Conservation (phyloP, 2,888 invertebrate species). For the Torymus auratus region DNA sequence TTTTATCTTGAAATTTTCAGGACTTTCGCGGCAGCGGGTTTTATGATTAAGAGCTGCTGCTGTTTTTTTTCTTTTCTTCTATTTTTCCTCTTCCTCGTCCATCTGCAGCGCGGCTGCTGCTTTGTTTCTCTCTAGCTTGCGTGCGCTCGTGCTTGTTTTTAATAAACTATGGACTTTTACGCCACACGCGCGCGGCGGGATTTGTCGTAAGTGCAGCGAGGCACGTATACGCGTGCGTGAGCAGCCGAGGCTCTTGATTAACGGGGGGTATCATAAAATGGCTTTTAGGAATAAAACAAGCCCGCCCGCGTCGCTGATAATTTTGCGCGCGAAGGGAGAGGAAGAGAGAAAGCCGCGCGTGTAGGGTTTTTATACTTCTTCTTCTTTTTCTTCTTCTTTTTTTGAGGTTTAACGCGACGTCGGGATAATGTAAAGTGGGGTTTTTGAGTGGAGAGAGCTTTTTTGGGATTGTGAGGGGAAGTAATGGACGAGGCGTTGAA, state of each 20-base stretch:
- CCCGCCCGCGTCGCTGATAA: background rate
- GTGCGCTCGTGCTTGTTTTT: conserved; percentile 36
- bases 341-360: too few species aligned
- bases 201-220: conserved; percentile 40
- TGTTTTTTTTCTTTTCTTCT: background rate
- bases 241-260: conserved; percentile 22
- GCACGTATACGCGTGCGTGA: background rate
- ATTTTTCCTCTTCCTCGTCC: background rate
- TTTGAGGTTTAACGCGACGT: too few species aligned
- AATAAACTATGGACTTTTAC: conserved; percentile 45
- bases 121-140: background rate
- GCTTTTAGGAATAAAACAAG: conserved; percentile 36
- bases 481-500: too few species aligned
- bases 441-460: too few species aligned
- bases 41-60: conserved; percentile 35
- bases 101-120: background rate
- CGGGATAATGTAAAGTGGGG: too few species aligned
- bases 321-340: background rate
- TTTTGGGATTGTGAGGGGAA: too few species aligned
- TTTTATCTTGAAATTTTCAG: conserved; percentile 47
- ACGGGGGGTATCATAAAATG: conserved; percentile 34
- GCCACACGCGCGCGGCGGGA: background rate
- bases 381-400: too few species aligned
- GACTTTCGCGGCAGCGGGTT: conserved; percentile 21
- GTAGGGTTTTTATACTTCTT: too few species aligned